Evolutionary conservation across 1,140 invertebrate genomes (phyloP).

Genomic region (Hyles vespertilio): DNA sequence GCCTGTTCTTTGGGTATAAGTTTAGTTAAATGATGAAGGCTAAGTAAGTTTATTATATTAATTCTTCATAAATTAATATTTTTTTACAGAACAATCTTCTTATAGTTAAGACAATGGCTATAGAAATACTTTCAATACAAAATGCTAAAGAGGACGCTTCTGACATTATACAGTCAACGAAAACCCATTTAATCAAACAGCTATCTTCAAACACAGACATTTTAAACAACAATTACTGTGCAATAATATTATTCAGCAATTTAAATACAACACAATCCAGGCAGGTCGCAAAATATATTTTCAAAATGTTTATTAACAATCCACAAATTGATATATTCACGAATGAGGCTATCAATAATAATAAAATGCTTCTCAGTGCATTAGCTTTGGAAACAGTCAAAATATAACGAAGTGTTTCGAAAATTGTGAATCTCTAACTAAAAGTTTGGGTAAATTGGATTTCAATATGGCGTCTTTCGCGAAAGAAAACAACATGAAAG

Average conservation of each 20-base stretch:
- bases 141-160: slow-evolving; percentile 20
- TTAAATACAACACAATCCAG: slow-evolving; percentile 47
- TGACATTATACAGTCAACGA: slow-evolving; percentile 19
- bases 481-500: slow-evolving; percentile 37
- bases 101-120: slow-evolving; percentile 42
- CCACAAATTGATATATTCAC: slow-evolving; percentile 29
- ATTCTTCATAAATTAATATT: not conserved
- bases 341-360: slow-evolving; percentile 30
- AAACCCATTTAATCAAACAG: slow-evolving; percentile 49
- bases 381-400: slow-evolving; percentile 43
- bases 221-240: slow-evolving; percentile 28
- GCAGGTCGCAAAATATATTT: slow-evolving; percentile 43
- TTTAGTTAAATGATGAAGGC: too few species aligned
- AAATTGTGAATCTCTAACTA: slow-evolving; percentile 38
- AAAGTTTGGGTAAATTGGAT: slow-evolving; percentile 44
- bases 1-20: too few species aligned
- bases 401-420: slow-evolving; percentile 43
- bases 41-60: too few species aligned
- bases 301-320: slow-evolving; percentile 37
- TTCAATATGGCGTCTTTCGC: slow-evolving; percentile 40
- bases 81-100: slow-evolving; percentile 52
- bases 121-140: slow-evolving; percentile 31
- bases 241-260: slow-evolving; percentile 42
- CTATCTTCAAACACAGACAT: slow-evolving; percentile 26
- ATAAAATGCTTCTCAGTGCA: slow-evolving; percentile 43